A percentile compares a stretch with the other conserved stretches of the same genome.
Conservation (phyloP, 1,140 invertebrate genomes). For the Triops cancriformis region DNA sequence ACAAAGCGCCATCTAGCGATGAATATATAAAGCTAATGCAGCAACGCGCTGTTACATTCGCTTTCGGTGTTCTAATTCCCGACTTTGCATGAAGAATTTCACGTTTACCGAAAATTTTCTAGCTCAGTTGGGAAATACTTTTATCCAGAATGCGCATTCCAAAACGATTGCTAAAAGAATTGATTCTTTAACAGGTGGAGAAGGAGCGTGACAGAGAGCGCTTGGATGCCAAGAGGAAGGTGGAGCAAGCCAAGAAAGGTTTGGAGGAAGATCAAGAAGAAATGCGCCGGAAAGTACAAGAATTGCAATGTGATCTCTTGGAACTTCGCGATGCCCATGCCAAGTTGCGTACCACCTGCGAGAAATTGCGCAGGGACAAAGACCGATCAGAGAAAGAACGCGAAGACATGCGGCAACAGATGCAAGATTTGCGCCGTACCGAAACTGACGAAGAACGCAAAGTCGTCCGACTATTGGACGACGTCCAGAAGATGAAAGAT, state of each 20-base stretch:
- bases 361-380: slow-evolving; percentile 76
- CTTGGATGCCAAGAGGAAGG: slow-evolving; percentile 70
- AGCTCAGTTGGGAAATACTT: slow-evolving; percentile 12
- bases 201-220: slow-evolving; percentile 79
- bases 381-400: slow-evolving; percentile 72
- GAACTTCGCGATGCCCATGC: slow-evolving; percentile 83
- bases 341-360: slow-evolving; percentile 82
- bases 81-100: too few species aligned
- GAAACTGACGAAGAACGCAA: slow-evolving; percentile 56
- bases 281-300: slow-evolving; percentile 66
- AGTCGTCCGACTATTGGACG: slow-evolving; percentile 59
- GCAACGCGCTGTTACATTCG: too few species aligned
- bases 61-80: too few species aligned
- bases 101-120: background rate
- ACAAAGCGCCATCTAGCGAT: too few species aligned
- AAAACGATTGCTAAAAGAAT: slow-evolving; percentile 25
- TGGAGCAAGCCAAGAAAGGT: slow-evolving; percentile 71
- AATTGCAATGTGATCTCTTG: slow-evolving; percentile 76
- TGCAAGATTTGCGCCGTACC: slow-evolving; percentile 44
- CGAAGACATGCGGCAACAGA: slow-evolving; percentile 52
- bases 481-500: slow-evolving; percentile 37
- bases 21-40: too few species aligned
- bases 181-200: slow-evolving; percentile 52
- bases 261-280: slow-evolving; percentile 83
- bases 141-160: slow-evolving; percentile 25